A percentile compares a stretch with the other conserved stretches of the same genome.
phyloP scores from a whole-genome alignment of 2,113 vertebrate genomes.

The Scopus umbretta region DNA sequence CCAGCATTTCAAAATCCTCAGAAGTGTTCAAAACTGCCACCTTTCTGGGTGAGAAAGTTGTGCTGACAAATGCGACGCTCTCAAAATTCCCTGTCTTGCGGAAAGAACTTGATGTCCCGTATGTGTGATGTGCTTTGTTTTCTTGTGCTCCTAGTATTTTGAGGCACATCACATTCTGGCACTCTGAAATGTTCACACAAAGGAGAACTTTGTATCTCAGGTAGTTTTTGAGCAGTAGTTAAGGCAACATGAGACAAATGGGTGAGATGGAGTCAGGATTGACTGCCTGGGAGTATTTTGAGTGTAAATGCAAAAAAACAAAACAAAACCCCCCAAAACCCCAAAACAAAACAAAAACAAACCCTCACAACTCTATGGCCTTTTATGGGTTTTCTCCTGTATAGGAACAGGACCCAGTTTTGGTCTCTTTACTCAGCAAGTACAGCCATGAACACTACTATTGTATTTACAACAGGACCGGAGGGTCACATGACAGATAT shows the following conservation, averaged over 20 bases:
- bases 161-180: neutral
- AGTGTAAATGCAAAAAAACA: neutral
- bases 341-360: no score
- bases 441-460: neutral
- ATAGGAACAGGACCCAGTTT: neutral
- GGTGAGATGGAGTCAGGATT: neutral
- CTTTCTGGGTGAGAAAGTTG: neutral
- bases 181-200: accelerated
- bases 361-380: neutral
- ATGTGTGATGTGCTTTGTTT: neutral
- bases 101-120: neutral
- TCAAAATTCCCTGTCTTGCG: neutral
- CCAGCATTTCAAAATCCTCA: neutral
- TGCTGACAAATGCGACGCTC: neutral
- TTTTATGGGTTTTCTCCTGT: neutral
- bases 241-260: neutral
- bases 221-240: neutral
- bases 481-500: neutral
- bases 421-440: neutral
- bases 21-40: neutral
- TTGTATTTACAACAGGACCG: neutral
- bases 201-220: neutral
- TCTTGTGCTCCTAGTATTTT: neutral
- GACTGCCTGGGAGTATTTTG: neutral
- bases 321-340: no score